Conservation (phyloP, 2,888 invertebrate genomes). For the Eupithecia dodoneata region DNA sequence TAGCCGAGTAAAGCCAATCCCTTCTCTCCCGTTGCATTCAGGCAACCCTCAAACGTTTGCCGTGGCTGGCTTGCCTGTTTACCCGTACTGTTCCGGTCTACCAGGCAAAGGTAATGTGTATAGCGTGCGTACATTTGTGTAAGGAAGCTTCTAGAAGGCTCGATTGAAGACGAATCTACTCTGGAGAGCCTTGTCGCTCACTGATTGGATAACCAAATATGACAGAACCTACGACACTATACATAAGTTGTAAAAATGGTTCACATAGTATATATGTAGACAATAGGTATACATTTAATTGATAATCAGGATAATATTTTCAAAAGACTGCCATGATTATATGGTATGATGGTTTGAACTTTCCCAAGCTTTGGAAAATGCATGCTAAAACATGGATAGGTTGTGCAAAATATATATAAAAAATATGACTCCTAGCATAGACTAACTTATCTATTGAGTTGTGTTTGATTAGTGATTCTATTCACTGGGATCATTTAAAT, state of each 20-base stretch:
- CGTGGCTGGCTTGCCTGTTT: slow-evolving; percentile 54
- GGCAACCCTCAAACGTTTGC: slow-evolving; percentile 72
- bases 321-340: neutral
- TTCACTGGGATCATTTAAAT: neutral
- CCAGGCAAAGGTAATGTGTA: slow-evolving; percentile 60
- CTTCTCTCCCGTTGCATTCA: slow-evolving; percentile 41
- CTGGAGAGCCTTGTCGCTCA: neutral
- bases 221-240: neutral
- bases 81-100: slow-evolving; percentile 52
- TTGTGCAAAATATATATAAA: neutral
- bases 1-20: neutral
- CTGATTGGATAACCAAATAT: neutral
- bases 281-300: too few species aligned
- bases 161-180: neutral
- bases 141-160: neutral
- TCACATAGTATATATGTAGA: too few species aligned
- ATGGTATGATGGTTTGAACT: neutral
- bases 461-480: neutral
- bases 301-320: too few species aligned
- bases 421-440: neutral
- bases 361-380: neutral
- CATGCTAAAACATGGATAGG: neutral
- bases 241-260: too few species aligned
- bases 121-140: slow-evolving; percentile 12
- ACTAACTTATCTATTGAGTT: neutral